Conservation (phyloP, 2,797 vertebrate genomes). For the Triplophysa yarkandensis region DNA sequence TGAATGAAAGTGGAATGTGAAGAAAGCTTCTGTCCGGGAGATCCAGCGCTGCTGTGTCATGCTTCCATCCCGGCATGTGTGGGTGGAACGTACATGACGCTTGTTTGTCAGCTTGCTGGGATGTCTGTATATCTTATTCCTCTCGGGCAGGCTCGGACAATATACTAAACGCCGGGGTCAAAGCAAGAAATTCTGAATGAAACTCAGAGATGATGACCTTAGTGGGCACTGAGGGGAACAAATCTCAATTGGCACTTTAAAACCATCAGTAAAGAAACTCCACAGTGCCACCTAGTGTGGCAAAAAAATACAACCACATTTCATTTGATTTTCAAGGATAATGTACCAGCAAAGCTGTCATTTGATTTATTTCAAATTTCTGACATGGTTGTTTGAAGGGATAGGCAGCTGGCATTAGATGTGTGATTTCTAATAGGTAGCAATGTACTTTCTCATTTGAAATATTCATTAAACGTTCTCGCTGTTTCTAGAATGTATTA, state of each 20-base stretch:
- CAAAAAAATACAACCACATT: not conserved
- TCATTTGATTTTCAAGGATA: not conserved
- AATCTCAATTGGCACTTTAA: not conserved
- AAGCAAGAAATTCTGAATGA: slow-evolving; percentile 45
- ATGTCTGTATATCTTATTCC: slow-evolving; percentile 30
- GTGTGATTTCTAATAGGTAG: not conserved
- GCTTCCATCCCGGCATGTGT: slow-evolving; percentile 31
- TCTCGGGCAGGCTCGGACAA: slow-evolving; percentile 37
- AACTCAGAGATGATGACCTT: slow-evolving; percentile 32
- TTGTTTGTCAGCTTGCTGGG: slow-evolving; percentile 50
- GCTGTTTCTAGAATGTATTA: not conserved
- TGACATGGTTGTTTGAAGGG: not conserved
- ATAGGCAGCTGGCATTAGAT: not conserved
- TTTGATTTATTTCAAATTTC: not conserved
- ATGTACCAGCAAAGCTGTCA: not conserved
- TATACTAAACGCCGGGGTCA: slow-evolving; percentile 44
- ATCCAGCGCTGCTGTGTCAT: slow-evolving; percentile 33
- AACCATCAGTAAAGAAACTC: slow-evolving; percentile 22
- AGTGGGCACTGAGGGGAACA: not conserved
- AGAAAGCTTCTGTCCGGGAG: slow-evolving; percentile 35
- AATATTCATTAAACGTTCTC: not conserved
- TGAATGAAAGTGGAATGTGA: slow-evolving; percentile 49
- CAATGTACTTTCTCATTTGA: not conserved
- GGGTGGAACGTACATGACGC: slow-evolving; percentile 37
- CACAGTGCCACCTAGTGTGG: slow-evolving; percentile 57